Percentiles rank a stretch among this genome's conserved stretches.
Conservation (phyloP, 2,797 vertebrate species). For the Anguilla marmorata region DNA sequence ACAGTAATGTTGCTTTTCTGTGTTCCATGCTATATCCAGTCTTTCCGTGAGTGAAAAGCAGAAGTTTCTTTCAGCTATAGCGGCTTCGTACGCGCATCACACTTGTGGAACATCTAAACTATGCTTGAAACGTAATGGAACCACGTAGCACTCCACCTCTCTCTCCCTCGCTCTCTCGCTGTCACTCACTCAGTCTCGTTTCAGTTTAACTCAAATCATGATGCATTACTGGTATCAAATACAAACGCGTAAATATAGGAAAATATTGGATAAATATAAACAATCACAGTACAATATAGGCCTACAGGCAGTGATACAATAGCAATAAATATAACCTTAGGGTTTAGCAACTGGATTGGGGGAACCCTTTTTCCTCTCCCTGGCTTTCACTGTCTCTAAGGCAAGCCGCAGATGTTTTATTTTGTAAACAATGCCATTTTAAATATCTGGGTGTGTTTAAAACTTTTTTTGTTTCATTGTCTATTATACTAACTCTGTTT, state of each 20-base stretch:
- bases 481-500: too few relatives aligned
- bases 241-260: neutral
- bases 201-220: too few relatives aligned
- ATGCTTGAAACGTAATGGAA: neutral
- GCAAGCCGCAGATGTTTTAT: neutral
- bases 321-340: neutral
- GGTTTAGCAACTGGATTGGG: neutral
- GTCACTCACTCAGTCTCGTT: neutral
- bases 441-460: neutral
- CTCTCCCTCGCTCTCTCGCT: constrained; percentile 15
- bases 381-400: neutral
- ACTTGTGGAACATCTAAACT: neutral
- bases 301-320: too few relatives aligned
- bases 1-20: neutral
- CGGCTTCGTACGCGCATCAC: neutral
- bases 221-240: neutral
- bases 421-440: neutral
- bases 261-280: neutral
- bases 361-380: neutral
- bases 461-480: neutral
- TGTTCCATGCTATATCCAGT: neutral
- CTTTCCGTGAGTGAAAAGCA: neutral
- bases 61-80: neutral
- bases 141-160: constrained; percentile 10
- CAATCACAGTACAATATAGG: too few relatives aligned